Conservation (phyloP, 2,113 vertebrate species). For the Heterotilapia buettikoferi region DNA sequence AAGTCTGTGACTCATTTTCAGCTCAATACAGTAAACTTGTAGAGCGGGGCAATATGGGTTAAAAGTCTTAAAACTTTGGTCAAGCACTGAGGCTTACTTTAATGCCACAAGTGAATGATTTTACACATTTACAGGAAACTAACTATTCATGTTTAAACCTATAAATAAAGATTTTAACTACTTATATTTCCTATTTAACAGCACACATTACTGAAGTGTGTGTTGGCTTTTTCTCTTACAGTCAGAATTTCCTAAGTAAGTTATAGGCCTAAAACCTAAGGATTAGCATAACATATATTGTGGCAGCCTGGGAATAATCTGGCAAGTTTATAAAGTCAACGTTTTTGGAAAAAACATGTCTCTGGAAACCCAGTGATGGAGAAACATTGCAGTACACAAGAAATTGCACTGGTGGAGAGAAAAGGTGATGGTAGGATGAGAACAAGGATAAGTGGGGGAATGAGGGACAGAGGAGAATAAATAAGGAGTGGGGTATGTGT, state of each 20-base stretch:
- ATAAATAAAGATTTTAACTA: neutral
- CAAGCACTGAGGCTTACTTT: neutral
- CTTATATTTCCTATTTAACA: neutral
- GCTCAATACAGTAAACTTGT: neutral
- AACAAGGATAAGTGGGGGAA: conserved; percentile 49
- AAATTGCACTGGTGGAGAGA: conserved; percentile 24
- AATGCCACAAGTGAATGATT: neutral
- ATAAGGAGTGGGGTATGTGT: conserved; percentile 12
- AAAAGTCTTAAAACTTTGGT: neutral
- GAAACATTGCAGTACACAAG: neutral
- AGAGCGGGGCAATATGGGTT: neutral
- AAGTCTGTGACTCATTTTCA: conserved; percentile 11
- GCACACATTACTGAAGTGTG: neutral
- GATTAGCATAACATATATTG: neutral
- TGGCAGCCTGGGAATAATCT: neutral
- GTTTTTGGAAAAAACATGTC: neutral
- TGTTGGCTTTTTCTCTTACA: neutral
- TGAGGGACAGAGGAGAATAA: conserved; percentile 12
- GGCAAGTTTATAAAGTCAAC: neutral
- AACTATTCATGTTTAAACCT: neutral
- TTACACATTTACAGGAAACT: neutral
- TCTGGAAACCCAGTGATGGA: neutral
- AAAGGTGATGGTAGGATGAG: conserved; percentile 33
- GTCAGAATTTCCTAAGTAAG: neutral
- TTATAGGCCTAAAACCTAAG: neutral